Percentiles rank a stretch among this genome's conserved stretches.
Conservation (phyloP, 2,113 vertebrate species). For the Ranitomeya variabilis region DNA sequence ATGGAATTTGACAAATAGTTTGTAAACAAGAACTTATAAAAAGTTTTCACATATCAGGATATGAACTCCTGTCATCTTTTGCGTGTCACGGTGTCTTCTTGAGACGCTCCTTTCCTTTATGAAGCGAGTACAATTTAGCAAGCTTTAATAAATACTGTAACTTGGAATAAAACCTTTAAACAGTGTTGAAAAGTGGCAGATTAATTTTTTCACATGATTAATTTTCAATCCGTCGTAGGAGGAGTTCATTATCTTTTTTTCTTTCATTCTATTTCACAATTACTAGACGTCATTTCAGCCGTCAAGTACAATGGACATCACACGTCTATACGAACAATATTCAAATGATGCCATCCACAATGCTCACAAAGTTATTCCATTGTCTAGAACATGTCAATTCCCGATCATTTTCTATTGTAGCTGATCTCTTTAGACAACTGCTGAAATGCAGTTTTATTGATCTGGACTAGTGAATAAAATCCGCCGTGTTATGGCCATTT, state of each 20-base stretch:
- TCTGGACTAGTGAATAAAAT: not conserved
- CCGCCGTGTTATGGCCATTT: not conserved
- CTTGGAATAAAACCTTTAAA: conserved; percentile 40
- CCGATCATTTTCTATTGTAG: not conserved
- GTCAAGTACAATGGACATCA: conserved; percentile 41
- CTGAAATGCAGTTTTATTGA: conserved; percentile 12
- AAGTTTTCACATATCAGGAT: not conserved
- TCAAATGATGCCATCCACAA: conserved; percentile 3
- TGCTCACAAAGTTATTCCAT: not conserved
- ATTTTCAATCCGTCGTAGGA: conserved; percentile 31
- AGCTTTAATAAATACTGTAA: conserved; percentile 40
- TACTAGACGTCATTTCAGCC: conserved; percentile 31
- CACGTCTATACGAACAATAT: conserved; percentile 16
- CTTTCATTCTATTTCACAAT: conserved; percentile 36
- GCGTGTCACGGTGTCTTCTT: not conserved
- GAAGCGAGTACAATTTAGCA: not conserved
- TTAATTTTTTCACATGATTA: conserved; percentile 48
- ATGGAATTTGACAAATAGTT: not conserved
- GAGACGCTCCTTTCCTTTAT: not conserved
- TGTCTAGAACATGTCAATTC: conserved; percentile 1
- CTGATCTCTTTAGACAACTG: conserved; percentile 27
- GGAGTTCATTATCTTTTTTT: conserved; percentile 48
- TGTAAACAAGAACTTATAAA: not conserved
- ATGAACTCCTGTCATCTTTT: not conserved
- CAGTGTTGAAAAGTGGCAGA: conserved; percentile 47